phyloP scores from a whole-genome alignment of 2,113 vertebrate genomes.

The Sander lucioperca region DNA sequence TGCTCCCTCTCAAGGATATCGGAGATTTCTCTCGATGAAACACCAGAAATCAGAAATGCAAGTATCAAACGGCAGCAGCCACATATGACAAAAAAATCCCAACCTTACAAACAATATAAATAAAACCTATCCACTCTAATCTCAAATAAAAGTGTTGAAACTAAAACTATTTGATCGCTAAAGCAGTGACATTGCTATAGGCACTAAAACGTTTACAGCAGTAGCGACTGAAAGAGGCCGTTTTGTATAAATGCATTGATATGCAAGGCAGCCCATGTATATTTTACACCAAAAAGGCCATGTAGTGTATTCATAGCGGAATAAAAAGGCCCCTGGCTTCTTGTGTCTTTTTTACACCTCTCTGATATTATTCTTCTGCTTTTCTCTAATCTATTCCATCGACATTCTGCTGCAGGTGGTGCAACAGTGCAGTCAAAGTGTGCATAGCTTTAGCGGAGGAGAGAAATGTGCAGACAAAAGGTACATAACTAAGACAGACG shows the following conservation, averaged over 20 bases:
- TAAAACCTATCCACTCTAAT: slow-evolving; percentile 53
- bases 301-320: slow-evolving; percentile 57
- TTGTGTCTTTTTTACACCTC: slow-evolving; percentile 20
- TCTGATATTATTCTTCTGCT: background rate
- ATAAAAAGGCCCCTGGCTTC: slow-evolving; percentile 45
- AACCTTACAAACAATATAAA: slow-evolving; percentile 53
- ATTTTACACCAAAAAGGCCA: slow-evolving; percentile 64
- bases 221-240: slow-evolving; percentile 59
- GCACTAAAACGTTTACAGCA: slow-evolving; percentile 76
- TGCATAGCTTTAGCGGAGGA: slow-evolving; percentile 72
- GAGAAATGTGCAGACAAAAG: slow-evolving; percentile 53
- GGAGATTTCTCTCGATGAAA: slow-evolving; percentile 21
- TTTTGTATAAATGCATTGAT: slow-evolving; percentile 50
- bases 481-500: slow-evolving; percentile 54
- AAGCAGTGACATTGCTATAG: slow-evolving; percentile 74
- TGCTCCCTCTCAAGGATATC: slow-evolving; percentile 27
- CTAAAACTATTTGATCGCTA: slow-evolving; percentile 43
- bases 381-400: slow-evolving; percentile 20
- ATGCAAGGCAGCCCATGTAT: slow-evolving; percentile 62
- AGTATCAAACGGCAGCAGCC: slow-evolving; percentile 52
- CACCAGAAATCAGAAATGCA: slow-evolving; percentile 34
- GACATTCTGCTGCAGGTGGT: slow-evolving; percentile 52
- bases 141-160: slow-evolving; percentile 42
- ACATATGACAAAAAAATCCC: slow-evolving; percentile 24
- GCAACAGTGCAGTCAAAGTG: slow-evolving; percentile 59